Percentiles rank a stretch among this genome's conserved stretches.
Conservation (phyloP, 1,140 invertebrate species). For the Drosophila miranda region DNA sequence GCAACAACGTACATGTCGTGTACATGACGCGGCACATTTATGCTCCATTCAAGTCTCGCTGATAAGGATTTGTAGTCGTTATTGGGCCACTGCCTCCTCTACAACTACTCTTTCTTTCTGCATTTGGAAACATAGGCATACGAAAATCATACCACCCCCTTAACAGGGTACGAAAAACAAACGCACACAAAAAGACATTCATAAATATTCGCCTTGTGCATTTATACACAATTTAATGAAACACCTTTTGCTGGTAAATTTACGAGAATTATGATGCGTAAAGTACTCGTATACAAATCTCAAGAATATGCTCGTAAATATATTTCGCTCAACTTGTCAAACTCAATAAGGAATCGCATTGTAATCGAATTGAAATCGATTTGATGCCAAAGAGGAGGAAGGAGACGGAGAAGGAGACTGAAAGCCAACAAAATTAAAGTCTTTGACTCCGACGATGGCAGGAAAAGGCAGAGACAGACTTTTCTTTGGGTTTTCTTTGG, state of each 20-base stretch:
- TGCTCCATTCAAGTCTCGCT: too few relatives aligned
- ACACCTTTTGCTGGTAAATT: slow-evolving; percentile 6
- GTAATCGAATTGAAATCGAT: slow-evolving; percentile 12
- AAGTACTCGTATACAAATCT: slow-evolving; percentile 18
- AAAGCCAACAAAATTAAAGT: slow-evolving; percentile 46
- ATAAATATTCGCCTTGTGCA: too few relatives aligned
- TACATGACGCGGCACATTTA: too few relatives aligned
- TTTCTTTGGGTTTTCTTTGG: slow-evolving; percentile 16
- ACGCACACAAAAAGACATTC: too few relatives aligned
- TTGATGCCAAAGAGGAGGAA: slow-evolving; percentile 20
- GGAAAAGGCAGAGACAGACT: background rate
- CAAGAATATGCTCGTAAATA: slow-evolving; percentile 13
- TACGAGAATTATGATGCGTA: slow-evolving; percentile 10
- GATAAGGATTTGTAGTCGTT: too few relatives aligned
- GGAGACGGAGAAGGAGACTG: background rate
- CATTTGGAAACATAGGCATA: too few relatives aligned
- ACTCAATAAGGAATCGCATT: slow-evolving; percentile 36
- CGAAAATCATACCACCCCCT: too few relatives aligned
- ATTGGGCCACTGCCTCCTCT: too few relatives aligned
- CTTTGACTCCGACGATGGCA: slow-evolving; percentile 19
- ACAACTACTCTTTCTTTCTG: too few relatives aligned
- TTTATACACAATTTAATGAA: too few relatives aligned
- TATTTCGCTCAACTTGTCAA: slow-evolving; percentile 32
- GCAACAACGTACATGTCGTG: too few relatives aligned
- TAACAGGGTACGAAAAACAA: too few relatives aligned